Conservation (phyloP, 2,888 invertebrate species). For the Apamea monoglypha region DNA sequence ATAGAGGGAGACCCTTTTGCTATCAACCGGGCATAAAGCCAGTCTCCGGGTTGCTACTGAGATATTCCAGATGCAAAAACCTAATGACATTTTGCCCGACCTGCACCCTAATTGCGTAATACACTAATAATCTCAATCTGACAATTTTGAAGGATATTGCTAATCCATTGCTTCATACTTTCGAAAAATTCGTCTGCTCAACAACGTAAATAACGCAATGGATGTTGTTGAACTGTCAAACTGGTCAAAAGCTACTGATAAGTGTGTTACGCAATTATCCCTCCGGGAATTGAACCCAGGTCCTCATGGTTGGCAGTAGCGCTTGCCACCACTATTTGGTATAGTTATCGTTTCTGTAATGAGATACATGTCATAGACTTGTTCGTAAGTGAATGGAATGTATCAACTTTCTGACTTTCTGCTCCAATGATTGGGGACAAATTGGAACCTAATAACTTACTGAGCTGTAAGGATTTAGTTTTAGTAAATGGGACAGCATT, state of each 20-base stretch:
- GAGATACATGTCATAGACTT: slow-evolving; percentile 18
- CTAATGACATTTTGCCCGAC: no score
- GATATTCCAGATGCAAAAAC: no score
- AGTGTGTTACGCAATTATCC: no score
- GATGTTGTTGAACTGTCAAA: not conserved
- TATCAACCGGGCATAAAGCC: not conserved
- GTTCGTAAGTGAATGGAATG: slow-evolving; percentile 47
- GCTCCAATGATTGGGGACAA: slow-evolving; percentile 52
- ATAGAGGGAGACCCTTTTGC: not conserved
- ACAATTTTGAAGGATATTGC: no score
- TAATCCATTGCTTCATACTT: no score
- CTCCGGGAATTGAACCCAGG: not conserved
- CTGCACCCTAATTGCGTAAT: no score
- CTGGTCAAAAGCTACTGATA: not conserved
- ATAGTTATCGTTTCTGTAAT: slow-evolving; percentile 24
- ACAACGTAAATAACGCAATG: not conserved
- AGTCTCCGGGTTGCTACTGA: not conserved
- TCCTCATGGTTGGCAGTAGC: not conserved
- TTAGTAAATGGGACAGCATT: not conserved
- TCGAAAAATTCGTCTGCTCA: no score
- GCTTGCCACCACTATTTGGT: not conserved
- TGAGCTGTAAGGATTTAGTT: slow-evolving; percentile 9
- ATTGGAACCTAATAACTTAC: slow-evolving; percentile 16
- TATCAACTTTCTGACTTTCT: slow-evolving; percentile 45
- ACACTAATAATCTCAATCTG: no score